These are phyloP conservation scores for Plebejus argus DNA, from an alignment of 2,888 invertebrate genomes.

Conservation along the genomic window DNA sequence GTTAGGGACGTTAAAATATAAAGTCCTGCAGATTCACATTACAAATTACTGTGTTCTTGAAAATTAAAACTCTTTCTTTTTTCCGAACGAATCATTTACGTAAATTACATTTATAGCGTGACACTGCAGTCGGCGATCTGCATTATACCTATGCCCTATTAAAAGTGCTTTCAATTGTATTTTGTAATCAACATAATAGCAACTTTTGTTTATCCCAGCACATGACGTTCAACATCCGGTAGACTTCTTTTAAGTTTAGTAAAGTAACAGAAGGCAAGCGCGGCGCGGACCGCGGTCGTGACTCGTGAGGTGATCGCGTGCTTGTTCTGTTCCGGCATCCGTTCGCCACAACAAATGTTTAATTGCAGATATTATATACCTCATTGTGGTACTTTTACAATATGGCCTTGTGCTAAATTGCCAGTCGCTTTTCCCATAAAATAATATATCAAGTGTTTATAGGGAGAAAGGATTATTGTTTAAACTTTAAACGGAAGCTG, in stretches of 20 bases:
- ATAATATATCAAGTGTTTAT: neutral
- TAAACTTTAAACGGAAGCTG: neutral
- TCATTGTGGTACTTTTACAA: neutral
- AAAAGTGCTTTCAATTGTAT: neutral
- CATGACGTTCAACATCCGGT: slow-evolving; percentile 19
- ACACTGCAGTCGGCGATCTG: neutral
- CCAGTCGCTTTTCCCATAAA: neutral
- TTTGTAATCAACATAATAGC: neutral
- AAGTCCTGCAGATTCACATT: too few relatives aligned
- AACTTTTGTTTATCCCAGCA: slow-evolving; percentile 25
- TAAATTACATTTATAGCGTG: too few relatives aligned
- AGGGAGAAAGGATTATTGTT: neutral
- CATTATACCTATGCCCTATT: neutral
- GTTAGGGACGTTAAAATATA: too few relatives aligned
- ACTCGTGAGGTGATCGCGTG: slow-evolving; percentile 65
- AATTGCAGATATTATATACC: slow-evolving; percentile 54
- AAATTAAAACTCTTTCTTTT: too few relatives aligned
- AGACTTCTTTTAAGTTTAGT: slow-evolving; percentile 24
- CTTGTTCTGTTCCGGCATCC: slow-evolving; percentile 71
- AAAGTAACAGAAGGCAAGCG: slow-evolving; percentile 63
- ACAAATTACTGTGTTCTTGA: too few relatives aligned
- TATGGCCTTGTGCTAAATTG: neutral
- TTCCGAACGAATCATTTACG: too few relatives aligned
- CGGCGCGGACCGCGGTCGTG: slow-evolving; percentile 53
- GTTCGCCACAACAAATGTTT: slow-evolving; percentile 59